Conservation (phyloP, 2,113 vertebrate species). For the Aphelocoma coerulescens region DNA sequence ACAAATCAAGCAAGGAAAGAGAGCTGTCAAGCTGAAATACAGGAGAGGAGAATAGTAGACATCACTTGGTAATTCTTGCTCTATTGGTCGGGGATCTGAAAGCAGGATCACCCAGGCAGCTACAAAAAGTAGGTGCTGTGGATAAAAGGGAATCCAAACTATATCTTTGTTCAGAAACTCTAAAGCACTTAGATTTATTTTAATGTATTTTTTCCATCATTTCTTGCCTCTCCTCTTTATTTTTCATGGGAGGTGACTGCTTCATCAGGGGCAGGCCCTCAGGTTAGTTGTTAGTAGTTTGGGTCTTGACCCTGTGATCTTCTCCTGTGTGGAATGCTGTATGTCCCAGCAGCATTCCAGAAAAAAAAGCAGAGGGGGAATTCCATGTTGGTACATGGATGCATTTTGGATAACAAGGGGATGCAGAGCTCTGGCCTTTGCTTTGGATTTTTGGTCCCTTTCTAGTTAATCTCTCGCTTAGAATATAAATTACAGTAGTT, state of each 20-base stretch:
- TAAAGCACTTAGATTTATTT: neutral
- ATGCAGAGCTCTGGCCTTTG: accelerated
- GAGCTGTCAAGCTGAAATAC: neutral
- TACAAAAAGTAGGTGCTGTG: neutral
- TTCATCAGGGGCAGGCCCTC: neutral
- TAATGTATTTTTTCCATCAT: neutral
- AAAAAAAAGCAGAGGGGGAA: neutral
- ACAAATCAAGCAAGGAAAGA: neutral
- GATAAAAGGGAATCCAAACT: neutral
- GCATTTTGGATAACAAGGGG: neutral
- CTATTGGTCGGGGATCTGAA: neutral
- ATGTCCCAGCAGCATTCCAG: neutral
- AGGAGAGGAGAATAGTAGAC: neutral
- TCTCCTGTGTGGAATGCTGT: neutral
- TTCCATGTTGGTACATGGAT: neutral
- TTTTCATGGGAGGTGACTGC: neutral
- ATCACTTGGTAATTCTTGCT: neutral
- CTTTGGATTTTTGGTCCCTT: neutral
- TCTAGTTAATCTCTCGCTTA: neutral
- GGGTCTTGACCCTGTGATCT: neutral
- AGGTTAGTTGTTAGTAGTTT: neutral
- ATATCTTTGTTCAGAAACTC: neutral
- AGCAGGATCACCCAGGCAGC: neutral
- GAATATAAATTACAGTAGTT: neutral
- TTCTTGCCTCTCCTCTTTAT: neutral